Percentiles rank a stretch among this genome's conserved stretches.
phyloP scores from a whole-genome alignment of 2,797 vertebrate genomes.

The Babyrousa celebensis region DNA sequence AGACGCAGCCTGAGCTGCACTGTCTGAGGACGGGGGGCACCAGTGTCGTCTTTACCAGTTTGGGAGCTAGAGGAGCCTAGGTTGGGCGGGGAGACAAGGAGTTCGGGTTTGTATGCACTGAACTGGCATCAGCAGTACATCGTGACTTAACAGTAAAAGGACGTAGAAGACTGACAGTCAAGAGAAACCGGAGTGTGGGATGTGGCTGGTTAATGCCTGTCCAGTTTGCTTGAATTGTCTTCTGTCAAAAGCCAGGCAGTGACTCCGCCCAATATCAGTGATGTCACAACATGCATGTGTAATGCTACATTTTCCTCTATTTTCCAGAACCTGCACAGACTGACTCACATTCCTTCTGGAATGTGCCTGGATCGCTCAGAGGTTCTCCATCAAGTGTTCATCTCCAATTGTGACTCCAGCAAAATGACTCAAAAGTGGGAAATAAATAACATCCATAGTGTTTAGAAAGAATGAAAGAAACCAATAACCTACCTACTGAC shows the following conservation, averaged over 20 bases:
- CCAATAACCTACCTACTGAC: constrained; percentile 89
- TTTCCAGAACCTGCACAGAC: constrained; percentile 95
- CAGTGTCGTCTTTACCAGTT: background rate
- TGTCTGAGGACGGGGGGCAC: background rate
- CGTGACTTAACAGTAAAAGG: constrained; percentile 11
- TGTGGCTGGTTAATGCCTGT: background rate
- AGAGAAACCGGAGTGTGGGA: background rate
- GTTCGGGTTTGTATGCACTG: background rate
- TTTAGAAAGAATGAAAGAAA: constrained; percentile 91
- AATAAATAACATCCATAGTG: constrained; percentile 98
- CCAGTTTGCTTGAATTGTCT: background rate
- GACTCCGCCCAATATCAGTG: background rate
- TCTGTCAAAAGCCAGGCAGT: background rate
- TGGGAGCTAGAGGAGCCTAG: background rate
- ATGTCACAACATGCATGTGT: background rate
- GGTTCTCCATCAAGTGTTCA: constrained; percentile 97
- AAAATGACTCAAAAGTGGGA: constrained; percentile 98
- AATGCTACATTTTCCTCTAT: constrained; percentile 72
- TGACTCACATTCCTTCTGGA: constrained; percentile 95
- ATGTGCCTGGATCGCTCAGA: constrained; percentile 97
- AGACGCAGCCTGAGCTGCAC: background rate
- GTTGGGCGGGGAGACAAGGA: background rate
- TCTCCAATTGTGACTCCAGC: constrained; percentile 96
- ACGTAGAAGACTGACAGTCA: background rate
- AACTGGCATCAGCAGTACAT: background rate